Base-by-base conservation (phyloP, 1,140 invertebrate species). In the Scaptomyza hsui region DNA sequence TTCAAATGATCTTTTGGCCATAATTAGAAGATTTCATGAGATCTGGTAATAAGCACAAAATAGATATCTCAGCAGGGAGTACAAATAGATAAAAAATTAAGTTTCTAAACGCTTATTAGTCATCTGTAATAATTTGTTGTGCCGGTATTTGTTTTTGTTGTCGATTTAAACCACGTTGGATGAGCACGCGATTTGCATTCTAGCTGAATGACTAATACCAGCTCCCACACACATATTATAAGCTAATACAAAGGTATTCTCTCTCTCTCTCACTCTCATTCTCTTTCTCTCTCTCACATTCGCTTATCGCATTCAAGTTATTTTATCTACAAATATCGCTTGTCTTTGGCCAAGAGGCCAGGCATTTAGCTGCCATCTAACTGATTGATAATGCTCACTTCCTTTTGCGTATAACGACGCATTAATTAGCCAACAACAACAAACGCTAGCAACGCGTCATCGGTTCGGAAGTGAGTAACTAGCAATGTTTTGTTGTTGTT, bases 311-410 rank as follows among this genome's bases (percentile, higher is more conserved):
- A 39, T 51, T 55, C n/a, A 15, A 32, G 45, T 21, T 13, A 12
- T 37, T 56, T 52, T 52, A 52, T 68, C 44, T 1, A 18, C 39
- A 16, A 35, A 35, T 35, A 35, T 35, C 3, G 32, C 12, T 37
- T n/a, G 32, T 37, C 12, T n/a, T 19, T 29, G 49, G 16, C 49
- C 5, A 29, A 18, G 19, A 41, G 35, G 12, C 51, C 35, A n/a
- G 41, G n/a, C 51, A 24, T 21, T 24, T 12, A 10, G 13, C 13
- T n/a, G 21, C 13, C 0, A 26, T 29, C n/a, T 10, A 19, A 18
- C 16, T 61, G 62, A 79, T 79, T 78, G 80, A 83, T 86, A 88
- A 82, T 78, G 63, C 49, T 41, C 48, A 82, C 67, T 86, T 86
- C 81, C 81, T 75, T 64, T 86, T 21, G 35, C 63, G 60, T 57